Evolutionary conservation across 92 coral and sea anemone species (phyloP).

Genomic region (Chrysogorgia sp.): DNA sequence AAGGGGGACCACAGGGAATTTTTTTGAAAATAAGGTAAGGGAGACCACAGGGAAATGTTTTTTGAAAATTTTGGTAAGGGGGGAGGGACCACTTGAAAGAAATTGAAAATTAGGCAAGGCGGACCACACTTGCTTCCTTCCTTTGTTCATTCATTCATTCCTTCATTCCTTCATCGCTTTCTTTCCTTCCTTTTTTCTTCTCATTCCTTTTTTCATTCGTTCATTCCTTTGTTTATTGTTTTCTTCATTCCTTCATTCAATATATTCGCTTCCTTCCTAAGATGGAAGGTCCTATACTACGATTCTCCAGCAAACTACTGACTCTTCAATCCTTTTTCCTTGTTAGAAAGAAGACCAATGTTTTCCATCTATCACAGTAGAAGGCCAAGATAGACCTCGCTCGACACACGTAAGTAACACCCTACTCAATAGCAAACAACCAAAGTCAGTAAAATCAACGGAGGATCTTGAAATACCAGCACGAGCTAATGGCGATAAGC

Average conservation of each 20-base stretch:
- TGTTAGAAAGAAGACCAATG: background rate
- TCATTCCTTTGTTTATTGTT: no score
- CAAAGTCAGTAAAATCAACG: constrained; percentile 1
- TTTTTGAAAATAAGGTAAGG: no score
- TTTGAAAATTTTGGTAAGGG: no score
- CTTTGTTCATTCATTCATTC: background rate
- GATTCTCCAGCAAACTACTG: background rate
- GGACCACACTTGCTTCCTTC: no score
- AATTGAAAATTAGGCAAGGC: no score
- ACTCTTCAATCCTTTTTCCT: background rate
- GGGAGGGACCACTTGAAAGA: no score
- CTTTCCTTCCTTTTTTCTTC: background rate
- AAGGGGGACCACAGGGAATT: no score
- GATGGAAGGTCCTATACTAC: background rate
- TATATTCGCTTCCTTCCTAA: no score
- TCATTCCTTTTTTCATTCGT: no score
- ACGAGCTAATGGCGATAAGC: constrained; percentile 62
- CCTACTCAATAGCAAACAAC: constrained; percentile 16
- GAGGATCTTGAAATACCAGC: constrained; percentile 42
- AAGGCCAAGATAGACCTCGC: background rate
- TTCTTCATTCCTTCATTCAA: no score
- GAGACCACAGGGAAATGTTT: no score
- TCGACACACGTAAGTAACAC: constrained; percentile 18
- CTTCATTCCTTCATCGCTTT: background rate
- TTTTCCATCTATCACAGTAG: background rate